Percentiles rank a stretch among this genome's conserved stretches.
phyloP scores from a whole-genome alignment of 2,113 vertebrate genomes.

The Colinus virginianus region DNA sequence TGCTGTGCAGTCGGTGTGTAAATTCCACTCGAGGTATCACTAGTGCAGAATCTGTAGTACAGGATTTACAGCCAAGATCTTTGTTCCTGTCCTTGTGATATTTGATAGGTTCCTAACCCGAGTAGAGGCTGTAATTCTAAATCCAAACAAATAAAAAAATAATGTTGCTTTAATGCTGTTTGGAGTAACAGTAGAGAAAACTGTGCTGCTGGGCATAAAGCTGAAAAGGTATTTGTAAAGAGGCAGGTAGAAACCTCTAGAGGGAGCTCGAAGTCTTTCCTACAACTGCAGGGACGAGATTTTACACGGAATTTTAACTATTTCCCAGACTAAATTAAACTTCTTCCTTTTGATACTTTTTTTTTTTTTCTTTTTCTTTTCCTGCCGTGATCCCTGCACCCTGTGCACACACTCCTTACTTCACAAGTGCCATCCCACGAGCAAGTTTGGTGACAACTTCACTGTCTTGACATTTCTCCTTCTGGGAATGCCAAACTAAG shows the following conservation, averaged over 20 bases:
- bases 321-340: neutral
- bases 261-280: conserved; percentile 59
- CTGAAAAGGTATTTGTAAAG: neutral
- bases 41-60: neutral
- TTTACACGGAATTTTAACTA: neutral
- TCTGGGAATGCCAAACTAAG: conserved; percentile 27
- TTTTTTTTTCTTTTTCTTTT: too few species aligned
- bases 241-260: conserved; percentile 40
- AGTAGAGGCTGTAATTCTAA: neutral
- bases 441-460: neutral
- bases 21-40: neutral
- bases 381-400: neutral
- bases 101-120: neutral
- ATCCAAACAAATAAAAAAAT: neutral
- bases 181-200: neutral
- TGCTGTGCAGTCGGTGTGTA: neutral
- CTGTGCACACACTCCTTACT: neutral
- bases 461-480: neutral
- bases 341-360: neutral
- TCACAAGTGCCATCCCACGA: neutral
- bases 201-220: neutral
- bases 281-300: neutral
- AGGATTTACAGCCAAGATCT: neutral
- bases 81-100: neutral
- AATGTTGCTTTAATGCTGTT: neutral